These are phyloP conservation scores for Eurystomus gularis DNA, from an alignment of 2,113 vertebrate species.

Conservation along the genomic window DNA sequence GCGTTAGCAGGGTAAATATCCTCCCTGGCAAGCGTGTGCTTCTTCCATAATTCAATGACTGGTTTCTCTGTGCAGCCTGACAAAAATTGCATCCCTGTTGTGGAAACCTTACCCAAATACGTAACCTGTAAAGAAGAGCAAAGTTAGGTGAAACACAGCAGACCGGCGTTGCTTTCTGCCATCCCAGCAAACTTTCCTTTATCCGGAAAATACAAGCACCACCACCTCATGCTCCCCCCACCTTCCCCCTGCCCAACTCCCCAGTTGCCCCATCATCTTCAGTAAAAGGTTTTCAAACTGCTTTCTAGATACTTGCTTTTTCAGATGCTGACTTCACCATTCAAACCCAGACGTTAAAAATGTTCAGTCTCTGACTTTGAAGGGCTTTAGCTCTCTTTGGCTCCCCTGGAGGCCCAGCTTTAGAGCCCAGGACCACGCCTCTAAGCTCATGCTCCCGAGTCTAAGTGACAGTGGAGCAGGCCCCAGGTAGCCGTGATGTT, in stretches of 20 bases:
- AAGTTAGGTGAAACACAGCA: slow-evolving; percentile 5
- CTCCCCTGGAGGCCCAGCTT: neutral
- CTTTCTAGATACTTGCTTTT: neutral
- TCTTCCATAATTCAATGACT: slow-evolving; percentile 92
- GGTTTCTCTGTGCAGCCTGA: slow-evolving; percentile 96
- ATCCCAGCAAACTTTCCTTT: neutral
- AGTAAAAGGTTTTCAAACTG: neutral
- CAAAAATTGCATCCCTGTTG: slow-evolving; percentile 90
- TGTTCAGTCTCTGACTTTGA: neutral
- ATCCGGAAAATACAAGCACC: neutral
- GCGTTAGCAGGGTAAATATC: slow-evolving; percentile 78
- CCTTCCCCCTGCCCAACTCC: too few relatives aligned
- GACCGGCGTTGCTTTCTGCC: neutral
- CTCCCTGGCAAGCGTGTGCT: slow-evolving; percentile 77
- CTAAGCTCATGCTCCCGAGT: neutral
- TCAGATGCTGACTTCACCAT: neutral
- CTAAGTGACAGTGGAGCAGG: neutral
- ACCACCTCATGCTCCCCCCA: accelerated
- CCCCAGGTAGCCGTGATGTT: neutral
- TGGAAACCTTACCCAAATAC: slow-evolving; percentile 93
- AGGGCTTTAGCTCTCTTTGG: neutral
- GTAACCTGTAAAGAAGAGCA: slow-evolving; percentile 83
- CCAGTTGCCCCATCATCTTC: neutral
- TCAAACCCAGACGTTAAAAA: neutral
- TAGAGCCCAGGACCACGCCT: neutral